Evolutionary conservation across 2,888 invertebrate genomes (phyloP), one percentile per base, ranked within the genome.

Genomic region (Xestia sexstrigata): DNA sequence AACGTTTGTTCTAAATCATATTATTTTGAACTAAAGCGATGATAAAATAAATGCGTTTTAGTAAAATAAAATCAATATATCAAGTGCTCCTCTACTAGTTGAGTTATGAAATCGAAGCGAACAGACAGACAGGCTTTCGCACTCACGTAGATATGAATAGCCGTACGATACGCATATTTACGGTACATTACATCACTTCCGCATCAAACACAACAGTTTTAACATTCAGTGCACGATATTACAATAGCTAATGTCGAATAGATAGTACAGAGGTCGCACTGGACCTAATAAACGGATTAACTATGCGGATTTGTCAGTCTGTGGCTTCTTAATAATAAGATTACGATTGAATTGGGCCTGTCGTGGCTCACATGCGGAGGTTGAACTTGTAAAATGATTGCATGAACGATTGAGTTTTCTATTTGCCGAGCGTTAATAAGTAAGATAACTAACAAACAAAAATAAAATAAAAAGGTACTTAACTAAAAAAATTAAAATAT

Each of bases 241-340:
- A 23, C 52, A 39, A 60, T 71, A 39, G n/a, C 6, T 39, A 71
- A 71, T n/a, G 45, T 60, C 35, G 70, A 76, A 62, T n/a, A 39
- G 49, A 52, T 42, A 30, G 63, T 13, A 23, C 9, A 5, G 35
- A 3, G n/a, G 45, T 23, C 55, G 42, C 30, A 42, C 60, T 42
- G 66, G 42, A 67, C 47, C 62, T 55, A 70, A 84, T 70, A 79
- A 62, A 68, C n/a, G 55, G 84, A 70, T 81, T 79, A 68, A 13
- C 26, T 67, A 23, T 47, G 35, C 55, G 60, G 79, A 70, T 79
- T 79, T 67, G 55, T 35, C 20, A 70, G 84, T 47, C 70, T 84
- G 67, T 70, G 84, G 84, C 79, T 84, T 81, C 80, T 13, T 79
- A 78, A 58, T 81, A 79, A 84, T 79, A 67, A 70, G 62, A 79